Evolutionary conservation across 1,140 invertebrate species (phyloP), one percentile per base, ranked within the genome.

Genomic region (Drosophila cardini): DNA sequence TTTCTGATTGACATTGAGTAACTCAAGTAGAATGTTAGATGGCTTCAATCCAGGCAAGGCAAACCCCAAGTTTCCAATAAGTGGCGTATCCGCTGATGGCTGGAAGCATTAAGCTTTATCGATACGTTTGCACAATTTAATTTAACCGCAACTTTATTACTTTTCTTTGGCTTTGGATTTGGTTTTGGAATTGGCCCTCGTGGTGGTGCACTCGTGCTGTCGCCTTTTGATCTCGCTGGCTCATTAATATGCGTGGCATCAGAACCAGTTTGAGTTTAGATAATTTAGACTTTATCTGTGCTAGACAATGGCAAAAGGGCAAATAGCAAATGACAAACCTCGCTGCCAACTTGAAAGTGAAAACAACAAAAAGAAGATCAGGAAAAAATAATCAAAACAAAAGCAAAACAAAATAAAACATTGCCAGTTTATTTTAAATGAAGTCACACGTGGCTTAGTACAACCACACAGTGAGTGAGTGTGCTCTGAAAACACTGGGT

Each of bases 61-160:
- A 38, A 15, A 56, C 6, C 15, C n/a, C 10, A 18, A 38, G 4
- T 38, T 8, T 6, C 13, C 52, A 55, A 55, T 38, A 21, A 34
- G 13, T 53, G 32, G 6, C n/a, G 13, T n/a, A 53, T 13, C 15
- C 50, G 2, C 58, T 45, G 30, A 46, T 58, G 38, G 8, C 60
- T 43, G 53, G 13, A 13, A 56, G 68, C 80, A 81, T 82, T 79
- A 76, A 80, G 80, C 76, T 72, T 76, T 82, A 85, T 87, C 76
- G 84, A 87, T 89, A 87, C 69, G 77, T 87, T 81, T 87, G 77
- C 76, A 80, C 84, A 89, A 87, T 87, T 89, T 87, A 84, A 89
- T 87, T 87, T 89, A 78, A 80, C 83, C 83, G 79, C 83, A 83
- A 89, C 70, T 89, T 87, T 87, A 87, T 87, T 87, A 80, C 84